phyloP scores from a whole-genome alignment of 2,888 invertebrate species.

The Tuberolachnus salignus region DNA sequence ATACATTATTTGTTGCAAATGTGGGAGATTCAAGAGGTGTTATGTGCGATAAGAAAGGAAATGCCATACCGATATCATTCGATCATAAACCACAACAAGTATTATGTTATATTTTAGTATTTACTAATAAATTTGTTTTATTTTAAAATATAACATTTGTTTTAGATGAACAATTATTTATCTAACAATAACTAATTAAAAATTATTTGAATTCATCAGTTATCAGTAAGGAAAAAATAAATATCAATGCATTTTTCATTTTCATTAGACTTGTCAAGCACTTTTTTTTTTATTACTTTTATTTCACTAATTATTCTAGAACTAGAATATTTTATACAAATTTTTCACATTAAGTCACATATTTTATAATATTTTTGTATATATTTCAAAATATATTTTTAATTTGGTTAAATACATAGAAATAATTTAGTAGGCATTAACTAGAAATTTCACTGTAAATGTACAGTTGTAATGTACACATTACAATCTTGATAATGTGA shows the following conservation, averaged over 20 bases:
- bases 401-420: no score
- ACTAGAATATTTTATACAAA: not conserved
- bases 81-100: slow-evolving; percentile 98
- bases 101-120: slow-evolving; percentile 58
- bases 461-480: no score
- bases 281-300: not conserved
- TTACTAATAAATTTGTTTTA: not conserved
- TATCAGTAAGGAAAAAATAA: not conserved
- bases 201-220: not conserved
- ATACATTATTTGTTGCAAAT: slow-evolving; percentile 87
- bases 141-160: slow-evolving; percentile 7
- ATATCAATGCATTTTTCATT: not conserved
- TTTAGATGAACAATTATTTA: not conserved
- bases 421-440: no score
- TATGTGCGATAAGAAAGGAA: slow-evolving; percentile 89
- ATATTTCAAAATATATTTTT: no score
- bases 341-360: not conserved
- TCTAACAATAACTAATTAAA: not conserved
- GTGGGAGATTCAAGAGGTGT: slow-evolving; percentile 96
- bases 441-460: no score
- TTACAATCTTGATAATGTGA: no score
- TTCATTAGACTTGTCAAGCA: not conserved
- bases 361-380: not conserved
- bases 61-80: slow-evolving; percentile 88
- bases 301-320: slow-evolving; percentile 36